Conservation (phyloP, 2,797 vertebrate genomes). For the Podarcis siculus region DNA sequence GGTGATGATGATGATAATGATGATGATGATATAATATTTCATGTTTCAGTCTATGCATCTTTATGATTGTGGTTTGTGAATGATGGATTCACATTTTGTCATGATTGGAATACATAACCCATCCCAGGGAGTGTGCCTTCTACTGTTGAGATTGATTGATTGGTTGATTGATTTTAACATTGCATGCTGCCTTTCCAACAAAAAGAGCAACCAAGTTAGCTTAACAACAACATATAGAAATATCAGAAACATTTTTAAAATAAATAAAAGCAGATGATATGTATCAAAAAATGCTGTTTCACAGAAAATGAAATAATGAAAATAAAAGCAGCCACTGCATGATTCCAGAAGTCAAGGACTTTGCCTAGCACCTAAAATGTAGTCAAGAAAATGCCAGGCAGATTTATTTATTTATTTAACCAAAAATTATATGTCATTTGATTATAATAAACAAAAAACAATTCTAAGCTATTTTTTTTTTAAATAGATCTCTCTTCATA, state of each 20-base stretch:
- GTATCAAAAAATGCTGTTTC: not conserved
- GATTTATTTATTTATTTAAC: not conserved
- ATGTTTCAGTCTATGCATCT: not conserved
- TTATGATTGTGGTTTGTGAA: not conserved
- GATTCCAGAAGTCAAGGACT: not conserved
- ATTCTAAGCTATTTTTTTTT: too few relatives aligned
- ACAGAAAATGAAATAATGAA: not conserved
- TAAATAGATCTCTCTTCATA: too few relatives aligned
- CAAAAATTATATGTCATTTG: too few relatives aligned
- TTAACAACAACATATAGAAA: not conserved
- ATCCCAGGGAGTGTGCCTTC: not conserved
- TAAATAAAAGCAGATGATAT: not conserved
- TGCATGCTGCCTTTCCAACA: not conserved
- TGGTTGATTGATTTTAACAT: not conserved
- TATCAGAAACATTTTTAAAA: not conserved
- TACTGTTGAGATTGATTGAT: not conserved
- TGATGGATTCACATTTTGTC: not conserved
- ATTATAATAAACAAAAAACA: too few relatives aligned
- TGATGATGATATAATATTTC: not conserved
- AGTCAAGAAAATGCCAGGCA: not conserved
- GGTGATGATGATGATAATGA: too few relatives aligned
- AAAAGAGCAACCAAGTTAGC: not conserved
- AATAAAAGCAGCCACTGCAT: not conserved
- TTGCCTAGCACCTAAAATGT: not conserved
- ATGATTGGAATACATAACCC: not conserved